Conservation (phyloP, 2,113 vertebrate species). For the Python bivittatus region DNA sequence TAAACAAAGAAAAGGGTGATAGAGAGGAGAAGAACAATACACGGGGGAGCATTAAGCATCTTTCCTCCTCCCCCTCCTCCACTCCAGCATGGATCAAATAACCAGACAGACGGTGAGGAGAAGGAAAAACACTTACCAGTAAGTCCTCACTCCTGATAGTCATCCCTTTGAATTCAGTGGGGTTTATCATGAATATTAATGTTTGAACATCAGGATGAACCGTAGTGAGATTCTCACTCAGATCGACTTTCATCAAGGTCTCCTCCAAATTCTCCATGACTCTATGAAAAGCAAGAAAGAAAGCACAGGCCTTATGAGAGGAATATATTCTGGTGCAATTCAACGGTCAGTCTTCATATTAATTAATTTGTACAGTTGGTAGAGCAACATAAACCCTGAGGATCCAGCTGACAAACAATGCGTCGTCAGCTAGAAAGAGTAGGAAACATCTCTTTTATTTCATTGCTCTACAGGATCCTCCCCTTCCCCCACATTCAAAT, state of each 20-base stretch:
- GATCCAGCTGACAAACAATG: background rate
- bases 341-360: background rate
- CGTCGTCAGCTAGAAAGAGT: background rate
- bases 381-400: background rate
- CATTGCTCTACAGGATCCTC: background rate
- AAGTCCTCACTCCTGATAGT: background rate
- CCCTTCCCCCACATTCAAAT: no score
- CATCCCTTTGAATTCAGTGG: constrained; percentile 26
- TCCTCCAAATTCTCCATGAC: constrained; percentile 17
- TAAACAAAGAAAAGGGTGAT: background rate
- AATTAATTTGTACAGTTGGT: background rate
- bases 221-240: background rate
- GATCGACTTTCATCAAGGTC: background rate
- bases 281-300: background rate
- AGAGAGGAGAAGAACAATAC: no score
- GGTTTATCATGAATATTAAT: constrained; percentile 42
- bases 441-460: background rate
- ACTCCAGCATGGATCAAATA: background rate
- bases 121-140: background rate
- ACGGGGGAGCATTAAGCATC: no score
- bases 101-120: background rate
- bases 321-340: background rate
- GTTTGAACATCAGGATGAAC: constrained; percentile 16
- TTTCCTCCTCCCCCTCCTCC: background rate
- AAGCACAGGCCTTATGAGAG: background rate